Percentiles rank a stretch among this genome's conserved stretches.
phyloP scores from a whole-genome alignment of 1,140 invertebrate species.

The Drosophila santomea region DNA sequence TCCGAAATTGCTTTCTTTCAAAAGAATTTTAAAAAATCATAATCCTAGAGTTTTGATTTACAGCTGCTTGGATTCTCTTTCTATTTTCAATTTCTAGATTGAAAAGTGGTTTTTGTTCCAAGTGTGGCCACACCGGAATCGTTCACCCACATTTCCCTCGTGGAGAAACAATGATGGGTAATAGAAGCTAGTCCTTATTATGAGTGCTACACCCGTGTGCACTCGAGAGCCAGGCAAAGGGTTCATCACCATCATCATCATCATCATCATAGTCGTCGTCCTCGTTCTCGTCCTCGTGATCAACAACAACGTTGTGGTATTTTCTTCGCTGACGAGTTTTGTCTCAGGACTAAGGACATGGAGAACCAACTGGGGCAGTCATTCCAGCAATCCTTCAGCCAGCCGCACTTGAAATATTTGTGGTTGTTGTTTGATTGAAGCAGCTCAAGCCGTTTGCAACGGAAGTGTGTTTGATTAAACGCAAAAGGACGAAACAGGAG shows the following conservation, averaged over 20 bases:
- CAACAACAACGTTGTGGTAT: slow-evolving; percentile 68
- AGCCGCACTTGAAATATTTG: slow-evolving; percentile 77
- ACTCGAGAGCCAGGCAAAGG: slow-evolving; percentile 71
- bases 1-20: no score
- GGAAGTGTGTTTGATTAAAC: slow-evolving; percentile 82
- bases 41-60: no score
- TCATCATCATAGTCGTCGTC: slow-evolving; percentile 28
- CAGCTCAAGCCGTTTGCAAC: slow-evolving; percentile 79
- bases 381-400: slow-evolving; percentile 57
- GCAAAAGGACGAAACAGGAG: slow-evolving; percentile 63
- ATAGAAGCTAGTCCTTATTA: slow-evolving; percentile 42
- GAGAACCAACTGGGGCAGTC: slow-evolving; percentile 23
- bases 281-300: slow-evolving; percentile 43
- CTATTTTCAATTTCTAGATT: background rate
- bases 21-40: no score
- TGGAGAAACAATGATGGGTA: slow-evolving; percentile 48
- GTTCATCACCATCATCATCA: slow-evolving; percentile 63
- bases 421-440: slow-evolving; percentile 82
- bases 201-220: slow-evolving; percentile 62
- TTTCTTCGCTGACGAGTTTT: slow-evolving; percentile 77
- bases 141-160: slow-evolving; percentile 69
- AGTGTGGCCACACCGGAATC: slow-evolving; percentile 22
- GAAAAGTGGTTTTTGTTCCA: background rate
- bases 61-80: no score
- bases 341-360: slow-evolving; percentile 47